A percentile compares a stretch with the other conserved stretches of the same genome.
These are phyloP conservation scores for Lepidochitona cinerea DNA, from an alignment of 2,888 invertebrate genomes.

Conservation along the genomic window DNA sequence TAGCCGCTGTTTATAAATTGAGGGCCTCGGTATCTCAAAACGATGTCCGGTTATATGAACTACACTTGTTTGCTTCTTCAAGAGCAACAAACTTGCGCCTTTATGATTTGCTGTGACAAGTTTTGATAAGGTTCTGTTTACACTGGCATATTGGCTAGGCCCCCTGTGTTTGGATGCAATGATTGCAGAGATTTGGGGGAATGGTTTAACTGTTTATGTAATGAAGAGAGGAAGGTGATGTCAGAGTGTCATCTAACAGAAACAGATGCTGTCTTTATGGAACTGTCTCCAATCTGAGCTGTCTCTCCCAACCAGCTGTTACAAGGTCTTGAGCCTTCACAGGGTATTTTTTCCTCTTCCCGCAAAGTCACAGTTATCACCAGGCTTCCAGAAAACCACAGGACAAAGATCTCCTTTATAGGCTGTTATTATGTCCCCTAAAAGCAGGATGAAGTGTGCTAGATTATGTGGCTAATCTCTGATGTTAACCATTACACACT, in stretches of 20 bases:
- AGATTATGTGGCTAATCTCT: too few species aligned
- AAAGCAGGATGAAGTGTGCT: not conserved
- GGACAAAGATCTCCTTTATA: not conserved
- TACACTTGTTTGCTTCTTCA: too few species aligned
- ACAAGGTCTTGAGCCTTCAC: not conserved
- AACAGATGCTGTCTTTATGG: not conserved
- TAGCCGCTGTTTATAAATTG: too few species aligned
- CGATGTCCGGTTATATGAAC: too few species aligned
- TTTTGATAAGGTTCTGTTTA: not conserved
- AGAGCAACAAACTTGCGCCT: not conserved
- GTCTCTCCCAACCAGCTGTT: not conserved
- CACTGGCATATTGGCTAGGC: too few species aligned
- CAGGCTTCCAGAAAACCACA: not conserved
- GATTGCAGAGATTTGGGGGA: too few species aligned
- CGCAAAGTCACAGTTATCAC: not conserved
- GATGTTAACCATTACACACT: too few species aligned
- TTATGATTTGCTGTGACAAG: conserved; percentile 2
- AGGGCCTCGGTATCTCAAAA: too few species aligned
- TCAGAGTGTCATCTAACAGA: not conserved
- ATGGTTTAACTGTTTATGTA: not conserved
- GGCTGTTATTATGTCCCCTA: not conserved
- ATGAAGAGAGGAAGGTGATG: not conserved
- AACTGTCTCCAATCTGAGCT: not conserved
- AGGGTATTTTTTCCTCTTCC: not conserved
- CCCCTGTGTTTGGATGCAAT: too few species aligned